phyloP scores from a whole-genome alignment of 1,140 invertebrate genomes.

The Brachionus manjavacas region DNA sequence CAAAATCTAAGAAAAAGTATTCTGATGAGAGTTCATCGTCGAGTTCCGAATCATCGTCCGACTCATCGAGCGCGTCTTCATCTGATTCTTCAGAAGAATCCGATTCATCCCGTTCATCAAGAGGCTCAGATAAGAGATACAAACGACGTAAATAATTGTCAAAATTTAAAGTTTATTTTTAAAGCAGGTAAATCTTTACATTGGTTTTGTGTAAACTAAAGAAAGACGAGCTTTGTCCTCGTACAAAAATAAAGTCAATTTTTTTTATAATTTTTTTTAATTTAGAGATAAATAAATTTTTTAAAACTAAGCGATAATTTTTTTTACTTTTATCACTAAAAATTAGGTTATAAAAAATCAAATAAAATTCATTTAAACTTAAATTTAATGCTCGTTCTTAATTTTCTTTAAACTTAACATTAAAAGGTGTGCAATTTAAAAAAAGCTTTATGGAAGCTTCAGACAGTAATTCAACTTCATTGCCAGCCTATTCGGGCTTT shows the following conservation, averaged over 20 bases:
- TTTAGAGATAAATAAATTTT: background rate
- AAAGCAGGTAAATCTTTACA: background rate
- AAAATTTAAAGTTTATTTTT: background rate
- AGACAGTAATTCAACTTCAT: background rate
- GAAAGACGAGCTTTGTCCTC: background rate
- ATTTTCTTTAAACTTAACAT: background rate
- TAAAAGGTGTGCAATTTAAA: background rate
- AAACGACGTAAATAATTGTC: background rate
- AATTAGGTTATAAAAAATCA: slow-evolving; percentile 21
- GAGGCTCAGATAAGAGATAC: background rate
- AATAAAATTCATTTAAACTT: slow-evolving; percentile 2
- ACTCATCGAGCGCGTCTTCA: background rate
- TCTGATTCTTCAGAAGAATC: slow-evolving; percentile 12
- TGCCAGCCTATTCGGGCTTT: slow-evolving; percentile 31
- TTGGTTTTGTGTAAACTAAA: background rate
- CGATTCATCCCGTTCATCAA: background rate
- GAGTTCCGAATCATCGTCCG: background rate
- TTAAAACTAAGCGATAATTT: background rate
- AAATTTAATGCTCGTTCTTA: background rate
- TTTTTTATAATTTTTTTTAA: background rate
- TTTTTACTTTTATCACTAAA: background rate
- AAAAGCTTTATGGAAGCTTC: background rate
- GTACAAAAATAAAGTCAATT: background rate
- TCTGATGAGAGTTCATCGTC: background rate
- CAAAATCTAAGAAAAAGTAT: background rate